Evolutionary conservation across 2,113 vertebrate species (phyloP), one percentile per base, ranked within the genome.

Genomic region (Talpa occidentalis): DNA sequence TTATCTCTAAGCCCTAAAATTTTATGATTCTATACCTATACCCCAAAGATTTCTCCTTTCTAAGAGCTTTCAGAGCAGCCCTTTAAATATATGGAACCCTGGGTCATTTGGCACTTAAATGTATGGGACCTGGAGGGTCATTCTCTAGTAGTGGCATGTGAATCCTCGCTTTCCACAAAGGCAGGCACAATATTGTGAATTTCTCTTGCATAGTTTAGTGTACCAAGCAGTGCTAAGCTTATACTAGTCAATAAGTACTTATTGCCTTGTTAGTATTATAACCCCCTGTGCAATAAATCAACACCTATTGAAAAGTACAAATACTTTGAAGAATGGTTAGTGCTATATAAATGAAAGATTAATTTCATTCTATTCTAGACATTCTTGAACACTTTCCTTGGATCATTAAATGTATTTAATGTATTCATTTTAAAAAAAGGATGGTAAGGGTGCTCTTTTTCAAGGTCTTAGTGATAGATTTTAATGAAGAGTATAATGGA

Each of bases 401-500:
- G 93, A 93, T 96, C 95, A 95, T 26, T 94, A 95, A 95, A 54
- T 62, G 21, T 84, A 87, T 69, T 93, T 97, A 97, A 97, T 95
- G 30, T 84, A 90, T 92, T 96, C 95, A 97, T 96, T 90, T 88
- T n/a, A n/a, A n/a, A n/a, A 83, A 87, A 94, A 74, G 91, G 73
- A 54, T 35, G 93, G 90, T 56, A 76, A 97, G 77, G 52, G 56
- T 88, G 73, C 67, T 84, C 42, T 22, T 77, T 92, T 96, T 95
- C 96, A 97, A 97, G 94, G 95, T 93, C 93, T 93, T 67, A 22
- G 84, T 90, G 93, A 97, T 93, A 47, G 77, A 90, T 92, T 94
- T 96, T 96, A 95, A 96, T 82, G 92, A 79, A 90, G 80, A 94
- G 37, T 60, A 70, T 90, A 97, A 91, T 78, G 49, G 44, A 87